These are phyloP conservation scores for Mythimna lalbum DNA, from an alignment of 2,888 invertebrate genomes.

Conservation along the genomic window DNA sequence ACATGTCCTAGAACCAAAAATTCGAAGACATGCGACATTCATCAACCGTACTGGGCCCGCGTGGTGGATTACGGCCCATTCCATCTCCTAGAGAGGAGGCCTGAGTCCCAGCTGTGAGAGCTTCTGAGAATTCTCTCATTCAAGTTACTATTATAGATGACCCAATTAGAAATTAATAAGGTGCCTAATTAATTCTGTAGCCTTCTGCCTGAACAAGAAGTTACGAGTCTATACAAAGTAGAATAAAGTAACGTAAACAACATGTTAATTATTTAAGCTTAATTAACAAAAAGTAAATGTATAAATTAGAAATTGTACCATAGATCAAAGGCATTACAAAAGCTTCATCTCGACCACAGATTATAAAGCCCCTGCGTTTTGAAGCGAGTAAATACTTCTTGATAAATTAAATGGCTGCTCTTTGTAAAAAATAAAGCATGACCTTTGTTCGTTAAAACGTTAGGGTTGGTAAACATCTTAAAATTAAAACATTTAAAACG, in stretches of 20 bases:
- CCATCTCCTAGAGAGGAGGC: no score
- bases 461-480: slow-evolving; percentile 7
- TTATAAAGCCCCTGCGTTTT: slow-evolving; percentile 15
- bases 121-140: neutral
- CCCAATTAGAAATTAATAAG: neutral
- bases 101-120: no score
- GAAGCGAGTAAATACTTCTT: slow-evolving; percentile 28
- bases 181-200: neutral
- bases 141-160: neutral
- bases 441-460: slow-evolving; percentile 5
- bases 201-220: no score
- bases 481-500: neutral
- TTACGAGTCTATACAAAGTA: neutral
- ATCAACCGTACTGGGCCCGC: no score
- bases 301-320: slow-evolving; percentile 18
- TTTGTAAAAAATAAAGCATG: slow-evolving; percentile 10
- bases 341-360: slow-evolving; percentile 32
- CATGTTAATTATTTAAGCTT: slow-evolving; percentile 11
- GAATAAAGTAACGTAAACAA: neutral
- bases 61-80: no score
- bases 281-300: slow-evolving; percentile 21
- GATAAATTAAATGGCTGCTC: slow-evolving; percentile 19
- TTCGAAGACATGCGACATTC: no score
- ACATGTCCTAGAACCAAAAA: no score
- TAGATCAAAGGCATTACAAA: slow-evolving; percentile 30